These are phyloP conservation scores for Petrocephalus zakoni DNA, from an alignment of 2,113 vertebrate species.

Conservation along the genomic window DNA sequence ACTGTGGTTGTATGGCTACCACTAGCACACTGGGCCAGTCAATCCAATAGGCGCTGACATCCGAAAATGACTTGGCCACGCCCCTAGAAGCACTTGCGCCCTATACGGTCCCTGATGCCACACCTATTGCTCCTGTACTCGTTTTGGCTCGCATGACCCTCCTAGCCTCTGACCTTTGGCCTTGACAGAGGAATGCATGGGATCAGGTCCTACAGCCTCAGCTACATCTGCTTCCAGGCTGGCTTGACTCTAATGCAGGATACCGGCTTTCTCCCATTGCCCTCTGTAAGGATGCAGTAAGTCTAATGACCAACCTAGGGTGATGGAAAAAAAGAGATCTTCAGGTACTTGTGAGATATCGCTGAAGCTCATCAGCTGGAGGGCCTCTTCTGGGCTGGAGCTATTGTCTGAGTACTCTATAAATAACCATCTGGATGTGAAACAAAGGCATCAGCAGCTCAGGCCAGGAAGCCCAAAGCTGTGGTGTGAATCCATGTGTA, in stretches of 20 bases:
- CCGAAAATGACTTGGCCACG: not conserved
- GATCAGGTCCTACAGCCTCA: not conserved
- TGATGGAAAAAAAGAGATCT: not conserved
- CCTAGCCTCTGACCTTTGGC: not conserved
- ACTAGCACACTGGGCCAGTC: not conserved
- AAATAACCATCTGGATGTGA: not conserved
- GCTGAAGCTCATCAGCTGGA: not conserved
- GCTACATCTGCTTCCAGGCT: conserved; percentile 10
- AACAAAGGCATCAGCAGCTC: not conserved
- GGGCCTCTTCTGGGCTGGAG: not conserved
- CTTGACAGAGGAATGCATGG: not conserved
- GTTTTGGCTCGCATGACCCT: not conserved
- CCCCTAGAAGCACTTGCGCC: not conserved
- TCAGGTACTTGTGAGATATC: not conserved
- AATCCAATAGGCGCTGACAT: not conserved
- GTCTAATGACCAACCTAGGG: not conserved
- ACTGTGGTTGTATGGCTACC: not conserved
- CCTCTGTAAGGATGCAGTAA: not conserved
- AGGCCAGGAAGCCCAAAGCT: not conserved
- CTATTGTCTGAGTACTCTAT: not conserved
- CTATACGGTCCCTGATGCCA: not conserved
- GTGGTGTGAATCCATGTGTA: not conserved
- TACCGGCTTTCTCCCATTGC: not conserved
- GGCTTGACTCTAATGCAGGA: not conserved
- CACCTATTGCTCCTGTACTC: no score